These are phyloP conservation scores for Eulemur mongoz DNA, from an alignment of 2,797 vertebrate genomes.

Conservation along the genomic window DNA sequence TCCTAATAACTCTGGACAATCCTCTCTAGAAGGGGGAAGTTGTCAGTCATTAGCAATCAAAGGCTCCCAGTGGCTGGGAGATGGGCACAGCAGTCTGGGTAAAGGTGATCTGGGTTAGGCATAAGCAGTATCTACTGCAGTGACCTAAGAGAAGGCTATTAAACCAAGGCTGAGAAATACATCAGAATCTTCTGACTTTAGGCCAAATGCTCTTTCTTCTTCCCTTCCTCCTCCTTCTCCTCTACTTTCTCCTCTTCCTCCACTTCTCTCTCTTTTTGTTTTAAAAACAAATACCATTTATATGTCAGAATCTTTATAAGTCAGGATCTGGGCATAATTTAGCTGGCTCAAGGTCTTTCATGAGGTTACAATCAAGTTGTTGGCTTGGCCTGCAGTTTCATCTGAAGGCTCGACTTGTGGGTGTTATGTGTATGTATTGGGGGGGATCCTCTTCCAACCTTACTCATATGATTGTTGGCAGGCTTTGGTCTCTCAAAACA, in stretches of 20 bases:
- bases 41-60: background rate
- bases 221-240: background rate
- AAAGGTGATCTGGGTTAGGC: background rate
- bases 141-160: background rate
- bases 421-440: background rate
- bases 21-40: background rate
- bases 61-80: background rate
- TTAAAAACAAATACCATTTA: background rate
- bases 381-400: background rate
- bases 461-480: background rate
- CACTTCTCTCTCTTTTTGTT: background rate
- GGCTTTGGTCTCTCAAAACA: background rate
- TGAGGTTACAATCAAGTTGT: background rate
- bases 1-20: background rate
- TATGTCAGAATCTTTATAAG: background rate
- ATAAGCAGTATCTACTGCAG: background rate
- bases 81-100: background rate
- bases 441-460: background rate
- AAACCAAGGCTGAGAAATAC: background rate
- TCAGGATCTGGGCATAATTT: background rate
- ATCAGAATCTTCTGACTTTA: background rate
- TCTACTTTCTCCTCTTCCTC: background rate
- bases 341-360: conserved; percentile 7
- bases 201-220: background rate
- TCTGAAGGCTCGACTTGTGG: background rate